Base-by-base conservation (phyloP, 2,113 vertebrate genomes). In the Corydoras sp. region DNA sequence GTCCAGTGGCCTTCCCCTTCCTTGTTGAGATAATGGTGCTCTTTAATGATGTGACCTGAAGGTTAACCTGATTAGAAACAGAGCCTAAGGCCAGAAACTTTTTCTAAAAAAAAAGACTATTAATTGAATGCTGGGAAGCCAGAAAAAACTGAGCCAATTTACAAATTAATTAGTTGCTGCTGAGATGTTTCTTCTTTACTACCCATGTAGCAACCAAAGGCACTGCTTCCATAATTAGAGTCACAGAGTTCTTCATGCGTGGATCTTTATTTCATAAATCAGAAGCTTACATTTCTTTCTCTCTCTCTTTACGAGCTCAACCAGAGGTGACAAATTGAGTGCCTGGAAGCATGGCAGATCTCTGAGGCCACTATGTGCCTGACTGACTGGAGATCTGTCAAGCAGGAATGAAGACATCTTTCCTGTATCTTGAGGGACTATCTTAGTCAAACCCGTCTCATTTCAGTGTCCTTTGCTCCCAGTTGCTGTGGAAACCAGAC, bases 401-500 rank as follows among this genome's bases (percentile, higher is more conserved):
- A 49, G 65, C 56, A 50, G 73, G 63, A 69, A 75, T 73, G 62
- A 75, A 77, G 69, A 73, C 35, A 35, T 80, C 69, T 64, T 77
- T 59, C 61, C 35, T 67, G 49, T 50, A 56, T 75, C 79, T 76
- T 50, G 59, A 65, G 79, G 73, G 79, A 75, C 69, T 29, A 68
- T 54, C 66, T 77, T 18, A 24, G 69, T 75, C 80, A 81, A 29
- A 78, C 82, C 81, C 80, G 67, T 85, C 84, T 84, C 80, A 82
- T 80, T 82, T 84, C 78, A 62, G 74, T 83, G 83, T 83, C 83
- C 86, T 83, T 81, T 79, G 83, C 85, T 86, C 79, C 81, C 79
- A 79, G 83, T 91, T 89, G 81, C 89, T 85, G 68, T 85, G 88
- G 89, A 87, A 91, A 90, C 89, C 68, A 75, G 82, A 79, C 79